These are phyloP conservation scores for Lagorchestes hirsutus DNA, from an alignment of 2,797 vertebrate species.

Conservation along the genomic window DNA sequence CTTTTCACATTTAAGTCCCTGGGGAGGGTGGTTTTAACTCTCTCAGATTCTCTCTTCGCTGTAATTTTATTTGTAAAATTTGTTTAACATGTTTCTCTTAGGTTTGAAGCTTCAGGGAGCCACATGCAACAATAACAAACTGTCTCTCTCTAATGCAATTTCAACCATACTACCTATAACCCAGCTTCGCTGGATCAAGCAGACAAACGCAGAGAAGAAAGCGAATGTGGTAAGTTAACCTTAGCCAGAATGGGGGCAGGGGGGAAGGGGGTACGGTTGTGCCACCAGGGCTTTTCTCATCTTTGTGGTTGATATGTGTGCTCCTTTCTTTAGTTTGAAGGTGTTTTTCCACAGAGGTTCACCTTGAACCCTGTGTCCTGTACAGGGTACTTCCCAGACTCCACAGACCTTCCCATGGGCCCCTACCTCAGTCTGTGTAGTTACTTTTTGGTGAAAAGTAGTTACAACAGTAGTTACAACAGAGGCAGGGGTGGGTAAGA, in stretches of 20 bases:
- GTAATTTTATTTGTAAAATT: background rate
- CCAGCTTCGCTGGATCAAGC: slow-evolving; percentile 97
- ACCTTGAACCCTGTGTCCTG: background rate
- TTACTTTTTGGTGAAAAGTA: background rate
- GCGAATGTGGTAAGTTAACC: slow-evolving; percentile 90
- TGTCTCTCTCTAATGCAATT: slow-evolving; percentile 95
- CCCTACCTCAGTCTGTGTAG: background rate
- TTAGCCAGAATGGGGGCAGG: too few relatives aligned
- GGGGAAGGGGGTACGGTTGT: background rate
- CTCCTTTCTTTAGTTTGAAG: background rate
- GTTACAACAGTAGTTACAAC: background rate
- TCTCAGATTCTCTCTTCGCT: background rate
- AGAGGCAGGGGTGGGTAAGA: too few relatives aligned
- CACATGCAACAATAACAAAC: slow-evolving; percentile 95
- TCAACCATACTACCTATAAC: slow-evolving; percentile 96
- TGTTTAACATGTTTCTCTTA: slow-evolving; percentile 62
- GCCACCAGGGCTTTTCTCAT: background rate
- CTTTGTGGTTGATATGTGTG: background rate
- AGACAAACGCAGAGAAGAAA: slow-evolving; percentile 92
- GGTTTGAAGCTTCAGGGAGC: slow-evolving; percentile 97
- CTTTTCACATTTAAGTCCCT: background rate
- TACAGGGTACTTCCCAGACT: background rate
- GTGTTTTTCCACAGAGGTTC: background rate
- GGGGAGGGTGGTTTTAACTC: background rate
- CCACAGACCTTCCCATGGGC: background rate